Evolutionary conservation across 2,888 invertebrate genomes (phyloP), one percentile per base, ranked within the genome.

Genomic region (Trisateles emortualis): DNA sequence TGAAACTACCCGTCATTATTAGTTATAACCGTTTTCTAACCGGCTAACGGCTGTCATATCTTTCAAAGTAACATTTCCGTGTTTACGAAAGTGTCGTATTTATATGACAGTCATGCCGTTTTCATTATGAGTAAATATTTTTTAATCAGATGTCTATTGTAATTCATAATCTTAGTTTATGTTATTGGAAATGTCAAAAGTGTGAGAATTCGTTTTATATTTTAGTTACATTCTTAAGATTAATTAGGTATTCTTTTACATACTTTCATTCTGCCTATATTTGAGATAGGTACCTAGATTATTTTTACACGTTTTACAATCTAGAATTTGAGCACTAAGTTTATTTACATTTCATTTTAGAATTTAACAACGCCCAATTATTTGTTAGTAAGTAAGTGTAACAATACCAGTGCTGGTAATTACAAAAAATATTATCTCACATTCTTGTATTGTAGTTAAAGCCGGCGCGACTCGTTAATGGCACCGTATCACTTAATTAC

Each of bases 71-170:
- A 55, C 38, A 42, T 55, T 50, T 52, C 42, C 41, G 38, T 57
- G 51, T 68, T 61, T 57, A 67, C 48, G 38, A 52, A 52, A 32
- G 36, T 52, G 52, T 52, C 41, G 49, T 59, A 51, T 59, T 57
- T 62, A 62, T 59, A 26, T 46, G 52, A 47, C 45, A 41, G 6
- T 46, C n/a, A 32, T 45, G 11, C n/a, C 44, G 41, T 47, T 36
- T 16, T 51, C 30, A 54, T 61, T 43, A 22, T 16, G 40, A 48
- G 11, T 64, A 40, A 59, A 57, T 67, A 59, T 47, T 57, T 33
- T 52, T 51, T 53, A 60, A 61, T 70, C 43, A 32, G 0, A 22
- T 26, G 8, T 8, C 1, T 39, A 19, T 52, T 41, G 50, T 29
- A 36, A 14, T 52, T 52, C 39, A 35, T 13, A 53, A 39, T 22